Evolutionary conservation across 1,140 invertebrate species (phyloP), one percentile per base, ranked within the genome.

Genomic region (Drosophila ironensis): DNA sequence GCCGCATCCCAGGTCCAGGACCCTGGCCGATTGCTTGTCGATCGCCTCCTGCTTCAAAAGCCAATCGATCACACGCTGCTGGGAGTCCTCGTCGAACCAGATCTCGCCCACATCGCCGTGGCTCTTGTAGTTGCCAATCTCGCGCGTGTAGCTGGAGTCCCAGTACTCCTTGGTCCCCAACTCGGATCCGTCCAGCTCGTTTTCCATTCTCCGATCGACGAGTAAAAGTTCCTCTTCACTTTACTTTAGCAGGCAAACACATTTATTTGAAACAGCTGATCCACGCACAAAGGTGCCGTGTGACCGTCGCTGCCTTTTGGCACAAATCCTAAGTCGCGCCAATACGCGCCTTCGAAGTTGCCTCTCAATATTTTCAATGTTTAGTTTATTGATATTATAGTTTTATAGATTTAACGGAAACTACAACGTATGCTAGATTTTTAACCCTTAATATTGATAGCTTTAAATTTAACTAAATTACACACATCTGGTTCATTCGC

Each of bases 41-140:
- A 92, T 72, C 5, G n/a, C n/a, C n/a, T 89, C 82, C 30, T 88
- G 88, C 28, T 91, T 90, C 19, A 91, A 76, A 6, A 94, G 91
- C 93, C 93, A 98, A 80, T 92, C 92, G 0, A 96, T 91, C 12
- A 97, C 91, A 71, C 95, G 93, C 30, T 93, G 90, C 27, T 95
- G 93, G 57, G 94, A 95, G 45, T 94, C 94, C 89, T 96, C 94
- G 6, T 97, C 97, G 88, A 98, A 98, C 97, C 97, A 98, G 28
- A 98, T 92, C 89, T 98, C 97, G 4, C 97, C 97, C 8, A 95
- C 93, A 88, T 98, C 97, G 2, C 96, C 97, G 88, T 95, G 93
- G 57, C 93, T 93, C 42, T 94, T 91, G 88, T 95, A 98, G 90
- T 97, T 97, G 22, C 92, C 90, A 25, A 98, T 93, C 91, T 98